Evolutionary conservation across 2,797 vertebrate species (phyloP), one percentile per base, ranked within the genome.

Genomic region (Staurois parvus): DNA sequence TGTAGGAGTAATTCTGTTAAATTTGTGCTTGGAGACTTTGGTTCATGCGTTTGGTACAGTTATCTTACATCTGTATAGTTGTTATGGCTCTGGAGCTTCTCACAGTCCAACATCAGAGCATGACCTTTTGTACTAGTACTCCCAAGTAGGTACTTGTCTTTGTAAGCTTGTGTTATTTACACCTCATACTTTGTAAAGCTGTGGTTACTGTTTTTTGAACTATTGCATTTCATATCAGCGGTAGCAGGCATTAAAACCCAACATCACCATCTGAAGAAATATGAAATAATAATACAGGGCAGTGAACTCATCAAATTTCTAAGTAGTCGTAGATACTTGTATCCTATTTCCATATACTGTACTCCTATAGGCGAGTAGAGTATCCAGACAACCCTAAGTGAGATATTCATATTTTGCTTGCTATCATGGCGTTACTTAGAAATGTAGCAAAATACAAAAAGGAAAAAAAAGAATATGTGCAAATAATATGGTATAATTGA

Each of bases 101-200:
- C 30, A 29, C 11, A 59, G 68, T 59, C 68, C 30, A 62, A 59
- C 79, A 70, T 56, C n/a, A 59, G 48, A 72, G 24, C 68, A 81
- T 72, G 68, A 62, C 79, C 79, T 62, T 30, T 28, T 40, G 48
- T 37, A 21, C 45, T 40, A 72, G 12, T 62, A 12, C 32, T 81
- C 68, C 79, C 79, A 11, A 59, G 79, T 40, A 81, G 79, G 68
- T n/a, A 37, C 56, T 69, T 72, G 10, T 28, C 79, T 40, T 40
- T 28, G 45, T 2, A 48, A 52, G 68, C 56, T 30, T 12, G 21
- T 52, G 42, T 79, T 69, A 69, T 48, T 79, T 69, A 69, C 37
- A 26, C 45, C n/a, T 1, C 17, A 42, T 37, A 59, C 21, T 9
- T 80, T 52, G 40, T 32, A 30, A 9, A 59, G 48, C 26, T 19